Evolutionary conservation across 2,797 vertebrate species (phyloP).

Genomic region (Gymnoscopelus braueri): DNA sequence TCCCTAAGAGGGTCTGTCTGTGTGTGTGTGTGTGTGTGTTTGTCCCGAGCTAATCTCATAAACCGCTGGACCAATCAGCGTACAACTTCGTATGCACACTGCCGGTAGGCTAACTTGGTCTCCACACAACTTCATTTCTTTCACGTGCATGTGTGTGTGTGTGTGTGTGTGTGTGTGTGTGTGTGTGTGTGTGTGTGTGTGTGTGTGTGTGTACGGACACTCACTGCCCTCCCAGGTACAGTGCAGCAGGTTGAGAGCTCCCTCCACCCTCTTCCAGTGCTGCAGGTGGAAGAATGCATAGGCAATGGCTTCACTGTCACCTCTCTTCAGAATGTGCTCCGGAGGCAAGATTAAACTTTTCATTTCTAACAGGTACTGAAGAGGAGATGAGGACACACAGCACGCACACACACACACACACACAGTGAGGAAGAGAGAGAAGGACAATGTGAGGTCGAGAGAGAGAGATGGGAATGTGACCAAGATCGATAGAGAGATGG

Average conservation of each 20-base stretch:
- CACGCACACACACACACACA: no score
- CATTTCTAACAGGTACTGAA: conserved; percentile 99
- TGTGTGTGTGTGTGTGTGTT: not conserved
- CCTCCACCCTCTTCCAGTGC: conserved; percentile 98
- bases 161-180: conserved; percentile 9
- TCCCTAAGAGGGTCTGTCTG: not conserved
- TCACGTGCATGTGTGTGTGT: not conserved
- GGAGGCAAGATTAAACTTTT: conserved; percentile 99
- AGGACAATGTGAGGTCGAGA: not conserved
- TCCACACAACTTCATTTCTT: not conserved
- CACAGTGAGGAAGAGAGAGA: conserved; percentile 17
- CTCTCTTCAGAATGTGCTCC: conserved; percentile 97
- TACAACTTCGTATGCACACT: no score
- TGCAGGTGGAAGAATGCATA: conserved; percentile 99
- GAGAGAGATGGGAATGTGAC: not conserved
- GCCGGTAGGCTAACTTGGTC: not conserved
- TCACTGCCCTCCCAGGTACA: conserved; percentile 99
- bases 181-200: conserved; percentile 5
- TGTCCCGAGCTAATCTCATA: no score
- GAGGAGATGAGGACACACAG: not conserved
- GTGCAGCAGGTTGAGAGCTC: conserved; percentile 96
- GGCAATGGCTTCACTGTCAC: conserved; percentile 97
- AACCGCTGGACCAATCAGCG: no score
- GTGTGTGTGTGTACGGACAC: conserved; percentile 64
- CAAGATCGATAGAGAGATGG: not conserved